phyloP scores from a whole-genome alignment of 2,113 vertebrate species.

The Siniperca chuatsi region DNA sequence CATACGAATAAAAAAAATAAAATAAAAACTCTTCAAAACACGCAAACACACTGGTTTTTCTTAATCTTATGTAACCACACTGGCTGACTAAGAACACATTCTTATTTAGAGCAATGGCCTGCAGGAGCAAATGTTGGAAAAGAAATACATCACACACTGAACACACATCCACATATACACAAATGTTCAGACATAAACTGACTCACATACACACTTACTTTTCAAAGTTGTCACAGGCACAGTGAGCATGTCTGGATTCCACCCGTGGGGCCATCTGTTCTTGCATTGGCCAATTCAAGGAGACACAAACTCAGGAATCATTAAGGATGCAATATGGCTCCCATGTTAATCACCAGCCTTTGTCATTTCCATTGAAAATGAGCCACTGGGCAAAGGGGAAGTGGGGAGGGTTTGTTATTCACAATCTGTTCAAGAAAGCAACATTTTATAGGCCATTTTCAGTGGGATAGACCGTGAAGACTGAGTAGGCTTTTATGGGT shows the following conservation, averaged over 20 bases:
- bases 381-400: constrained; percentile 25
- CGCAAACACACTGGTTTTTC: not conserved
- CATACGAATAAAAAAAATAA: not conserved
- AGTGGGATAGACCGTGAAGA: not conserved
- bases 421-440: constrained; percentile 39
- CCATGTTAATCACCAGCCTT: constrained; percentile 54
- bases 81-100: constrained; percentile 33
- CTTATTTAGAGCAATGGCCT: constrained; percentile 46
- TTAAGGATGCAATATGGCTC: constrained; percentile 63
- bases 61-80: constrained; percentile 26
- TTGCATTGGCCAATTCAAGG: constrained; percentile 45
- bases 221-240: constrained; percentile 66
- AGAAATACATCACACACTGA: constrained; percentile 24
- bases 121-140: constrained; percentile 50
- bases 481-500: not conserved
- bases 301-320: constrained; percentile 61
- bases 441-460: constrained; percentile 29
- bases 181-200: constrained; percentile 32
- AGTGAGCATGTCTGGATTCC: constrained; percentile 51
- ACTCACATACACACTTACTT: constrained; percentile 28
- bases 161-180: constrained; percentile 17
- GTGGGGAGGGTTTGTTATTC: constrained; percentile 34
- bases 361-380: constrained; percentile 48
- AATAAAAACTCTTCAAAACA: not conserved
- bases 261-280: constrained; percentile 69